Evolutionary conservation across 2,113 vertebrate species (phyloP).

Genomic region (Clinocottus analis): DNA sequence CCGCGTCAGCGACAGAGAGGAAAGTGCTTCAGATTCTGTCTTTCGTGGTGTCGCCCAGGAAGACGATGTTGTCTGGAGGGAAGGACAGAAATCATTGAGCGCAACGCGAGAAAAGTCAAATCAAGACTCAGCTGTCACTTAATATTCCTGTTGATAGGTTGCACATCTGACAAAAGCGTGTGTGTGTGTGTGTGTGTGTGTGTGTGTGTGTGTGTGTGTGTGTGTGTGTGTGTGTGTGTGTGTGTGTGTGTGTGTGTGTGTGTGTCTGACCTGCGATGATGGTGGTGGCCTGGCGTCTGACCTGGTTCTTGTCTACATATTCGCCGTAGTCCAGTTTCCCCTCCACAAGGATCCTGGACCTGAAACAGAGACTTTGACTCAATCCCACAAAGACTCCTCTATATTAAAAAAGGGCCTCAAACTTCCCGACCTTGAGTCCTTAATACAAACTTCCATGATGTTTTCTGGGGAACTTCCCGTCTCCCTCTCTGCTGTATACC

Average conservation of each 20-base stretch:
- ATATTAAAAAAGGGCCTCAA: too few relatives aligned
- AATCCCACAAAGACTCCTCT: neutral
- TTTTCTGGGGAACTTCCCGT: too few relatives aligned
- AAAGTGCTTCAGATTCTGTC: slow-evolving; percentile 83
- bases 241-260: too few relatives aligned
- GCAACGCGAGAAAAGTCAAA: too few relatives aligned
- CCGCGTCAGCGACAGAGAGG: neutral
- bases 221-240: too few relatives aligned
- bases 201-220: neutral
- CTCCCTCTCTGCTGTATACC: neutral
- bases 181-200: too few relatives aligned
- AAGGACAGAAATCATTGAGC: neutral
- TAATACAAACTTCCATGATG: too few relatives aligned
- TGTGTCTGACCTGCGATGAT: slow-evolving; percentile 91
- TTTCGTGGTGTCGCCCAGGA: slow-evolving; percentile 88
- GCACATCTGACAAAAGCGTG: too few relatives aligned
- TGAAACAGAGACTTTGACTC: slow-evolving; percentile 49
- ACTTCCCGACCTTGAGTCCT: too few relatives aligned
- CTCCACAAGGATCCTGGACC: slow-evolving; percentile 91
- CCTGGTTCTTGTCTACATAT: slow-evolving; percentile 95
- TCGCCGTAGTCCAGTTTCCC: slow-evolving; percentile 98
- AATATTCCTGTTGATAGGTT: too few relatives aligned
- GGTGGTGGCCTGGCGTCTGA: slow-evolving; percentile 94
- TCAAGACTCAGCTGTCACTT: too few relatives aligned
- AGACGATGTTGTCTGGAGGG: slow-evolving; percentile 93